Conservation (phyloP, 2,888 invertebrate genomes). For the Alviniconcha strummeri region DNA sequence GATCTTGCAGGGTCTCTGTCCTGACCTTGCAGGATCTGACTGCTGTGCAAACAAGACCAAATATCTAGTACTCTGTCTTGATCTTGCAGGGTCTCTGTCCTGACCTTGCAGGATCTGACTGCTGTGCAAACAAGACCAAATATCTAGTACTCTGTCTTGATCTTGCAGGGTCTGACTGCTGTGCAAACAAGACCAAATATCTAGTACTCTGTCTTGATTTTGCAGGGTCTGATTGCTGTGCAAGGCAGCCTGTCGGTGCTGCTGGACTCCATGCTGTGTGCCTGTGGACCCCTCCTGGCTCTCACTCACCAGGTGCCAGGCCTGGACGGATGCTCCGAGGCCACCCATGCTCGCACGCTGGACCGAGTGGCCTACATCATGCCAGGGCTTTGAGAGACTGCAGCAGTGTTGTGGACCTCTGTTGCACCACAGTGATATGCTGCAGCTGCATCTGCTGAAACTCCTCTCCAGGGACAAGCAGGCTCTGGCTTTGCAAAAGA, state of each 20-base stretch:
- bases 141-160: too few relatives aligned
- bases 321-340: constrained; percentile 80
- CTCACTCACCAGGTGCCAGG: constrained; percentile 89
- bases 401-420: too few relatives aligned
- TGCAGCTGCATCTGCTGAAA: background rate
- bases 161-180: too few relatives aligned
- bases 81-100: too few relatives aligned
- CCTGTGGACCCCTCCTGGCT: constrained; percentile 90
- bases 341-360: constrained; percentile 81
- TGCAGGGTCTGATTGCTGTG: constrained; percentile 92
- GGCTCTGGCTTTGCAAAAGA: too few relatives aligned
- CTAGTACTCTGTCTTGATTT: background rate
- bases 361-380: constrained; percentile 97
- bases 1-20: too few relatives aligned
- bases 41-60: too few relatives aligned
- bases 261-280: constrained; percentile 92
- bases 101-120: too few relatives aligned
- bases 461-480: background rate
- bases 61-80: too few relatives aligned
- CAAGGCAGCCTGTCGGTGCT: constrained; percentile 95
- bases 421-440: background rate
- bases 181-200: too few relatives aligned
- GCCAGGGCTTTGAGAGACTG: constrained; percentile 80
- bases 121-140: too few relatives aligned
- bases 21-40: too few relatives aligned